A percentile compares a stretch with the other conserved stretches of the same genome.
Evolutionary conservation across 2,888 invertebrate species (phyloP).

Genomic region (Pachliopta kotzebuea): DNA sequence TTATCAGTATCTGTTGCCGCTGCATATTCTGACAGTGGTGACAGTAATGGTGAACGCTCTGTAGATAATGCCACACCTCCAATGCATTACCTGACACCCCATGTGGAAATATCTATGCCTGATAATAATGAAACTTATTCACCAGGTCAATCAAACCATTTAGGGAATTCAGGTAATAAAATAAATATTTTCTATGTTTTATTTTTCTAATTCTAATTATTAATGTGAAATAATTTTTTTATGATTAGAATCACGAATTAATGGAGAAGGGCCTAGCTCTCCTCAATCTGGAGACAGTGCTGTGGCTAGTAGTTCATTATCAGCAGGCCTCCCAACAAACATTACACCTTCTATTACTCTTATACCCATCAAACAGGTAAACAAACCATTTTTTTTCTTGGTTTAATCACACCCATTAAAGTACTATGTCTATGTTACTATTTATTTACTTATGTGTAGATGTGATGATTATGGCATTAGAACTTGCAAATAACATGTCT

Average conservation of each 20-base stretch:
- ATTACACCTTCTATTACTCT: slow-evolving; percentile 93
- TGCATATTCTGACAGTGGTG: slow-evolving; percentile 91
- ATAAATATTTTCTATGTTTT: slow-evolving; percentile 26
- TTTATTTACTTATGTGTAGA: too few species aligned
- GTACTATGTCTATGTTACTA: too few species aligned
- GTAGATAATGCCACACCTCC: slow-evolving; percentile 94
- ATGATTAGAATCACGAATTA: slow-evolving; percentile 75
- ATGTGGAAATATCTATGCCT: slow-evolving; percentile 94
- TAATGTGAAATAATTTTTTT: slow-evolving; percentile 27
- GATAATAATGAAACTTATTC: slow-evolving; percentile 88
- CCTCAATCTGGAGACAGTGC: slow-evolving; percentile 92
- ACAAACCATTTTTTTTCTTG: not conserved
- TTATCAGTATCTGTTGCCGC: slow-evolving; percentile 84
- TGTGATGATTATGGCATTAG: too few species aligned
- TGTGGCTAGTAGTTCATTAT: slow-evolving; percentile 86
- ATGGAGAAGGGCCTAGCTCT: slow-evolving; percentile 86
- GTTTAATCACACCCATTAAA: not conserved
- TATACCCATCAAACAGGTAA: slow-evolving; percentile 90
- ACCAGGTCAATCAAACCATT: slow-evolving; percentile 68
- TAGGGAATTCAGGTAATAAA: slow-evolving; percentile 55
- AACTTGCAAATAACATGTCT: too few species aligned
- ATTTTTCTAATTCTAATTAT: slow-evolving; percentile 26
- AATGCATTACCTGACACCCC: slow-evolving; percentile 94
- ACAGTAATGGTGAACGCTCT: slow-evolving; percentile 88
- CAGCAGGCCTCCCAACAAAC: slow-evolving; percentile 75